Evolutionary conservation across 2,888 invertebrate species (phyloP).

Genomic region (Cataglyphis rosenhaueri): DNA sequence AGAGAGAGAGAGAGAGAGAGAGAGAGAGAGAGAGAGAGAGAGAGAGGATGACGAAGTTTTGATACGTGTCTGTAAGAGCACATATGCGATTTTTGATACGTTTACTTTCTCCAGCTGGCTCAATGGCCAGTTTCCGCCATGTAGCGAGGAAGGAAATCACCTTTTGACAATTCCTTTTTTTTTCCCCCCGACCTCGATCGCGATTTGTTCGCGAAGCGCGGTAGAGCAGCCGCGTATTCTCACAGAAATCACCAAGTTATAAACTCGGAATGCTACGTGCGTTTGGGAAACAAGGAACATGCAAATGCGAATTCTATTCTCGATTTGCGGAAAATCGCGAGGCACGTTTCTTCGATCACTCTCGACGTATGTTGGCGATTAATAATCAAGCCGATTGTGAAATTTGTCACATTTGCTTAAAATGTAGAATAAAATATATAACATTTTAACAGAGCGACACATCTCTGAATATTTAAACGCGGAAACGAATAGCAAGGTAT

Average conservation of each 20-base stretch:
- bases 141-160: conserved; percentile 62
- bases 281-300: conserved; percentile 7
- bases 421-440: neutral
- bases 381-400: neutral
- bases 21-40: neutral
- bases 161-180: conserved; percentile 70
- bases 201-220: conserved; percentile 68
- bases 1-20: neutral
- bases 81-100: conserved; percentile 6
- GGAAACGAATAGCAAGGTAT: neutral
- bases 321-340: neutral
- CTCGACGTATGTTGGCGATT: neutral
- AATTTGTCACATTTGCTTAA: neutral
- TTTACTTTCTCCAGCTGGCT: neutral
- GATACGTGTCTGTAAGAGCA: neutral
- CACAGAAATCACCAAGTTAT: conserved; percentile 3
- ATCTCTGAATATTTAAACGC: neutral
- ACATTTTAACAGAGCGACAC: neutral
- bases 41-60: conserved; percentile 27
- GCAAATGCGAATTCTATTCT: neutral
- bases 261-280: neutral
- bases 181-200: conserved; percentile 67
- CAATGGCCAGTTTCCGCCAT: neutral
- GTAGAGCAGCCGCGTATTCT: conserved; percentile 10
- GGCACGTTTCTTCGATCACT: neutral